These are phyloP conservation scores for Loxodonta africana DNA, from an alignment of 2,113 vertebrate genomes.

Conservation along the genomic window DNA sequence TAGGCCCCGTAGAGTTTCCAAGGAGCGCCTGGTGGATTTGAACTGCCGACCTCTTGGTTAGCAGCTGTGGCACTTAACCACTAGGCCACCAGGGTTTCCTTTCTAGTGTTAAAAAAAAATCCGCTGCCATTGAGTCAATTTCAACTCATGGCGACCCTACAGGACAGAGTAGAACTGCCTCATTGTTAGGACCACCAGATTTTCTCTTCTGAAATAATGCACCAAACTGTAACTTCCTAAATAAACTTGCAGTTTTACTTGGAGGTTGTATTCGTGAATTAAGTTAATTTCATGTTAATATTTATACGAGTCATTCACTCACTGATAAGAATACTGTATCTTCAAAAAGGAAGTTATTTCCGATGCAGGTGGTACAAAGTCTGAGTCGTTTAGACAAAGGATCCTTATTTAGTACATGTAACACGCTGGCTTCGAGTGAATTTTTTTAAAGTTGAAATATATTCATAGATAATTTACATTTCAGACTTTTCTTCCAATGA, in stretches of 20 bases:
- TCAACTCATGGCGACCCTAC: no score
- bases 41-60: no score
- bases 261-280: not conserved
- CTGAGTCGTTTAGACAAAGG: not conserved
- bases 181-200: not conserved
- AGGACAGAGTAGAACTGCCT: no score
- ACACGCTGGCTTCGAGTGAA: not conserved
- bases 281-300: conserved; percentile 32
- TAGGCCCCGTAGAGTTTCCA: no score
- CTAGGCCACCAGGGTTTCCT: no score
- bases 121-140: no score
- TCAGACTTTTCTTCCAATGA: conserved; percentile 44
- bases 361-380: not conserved
- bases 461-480: conserved; percentile 10
- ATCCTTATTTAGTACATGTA: not conserved
- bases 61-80: no score
- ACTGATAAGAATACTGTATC: not conserved
- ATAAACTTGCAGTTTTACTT: not conserved
- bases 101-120: no score
- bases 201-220: not conserved
- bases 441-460: not conserved
- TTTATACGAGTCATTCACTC: conserved; percentile 17
- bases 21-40: no score
- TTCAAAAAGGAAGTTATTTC: not conserved
- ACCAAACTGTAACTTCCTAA: conserved; percentile 38